These are phyloP conservation scores for Tribolium castaneum DNA, from an alignment of 1,140 invertebrate species.

Conservation along the genomic window DNA sequence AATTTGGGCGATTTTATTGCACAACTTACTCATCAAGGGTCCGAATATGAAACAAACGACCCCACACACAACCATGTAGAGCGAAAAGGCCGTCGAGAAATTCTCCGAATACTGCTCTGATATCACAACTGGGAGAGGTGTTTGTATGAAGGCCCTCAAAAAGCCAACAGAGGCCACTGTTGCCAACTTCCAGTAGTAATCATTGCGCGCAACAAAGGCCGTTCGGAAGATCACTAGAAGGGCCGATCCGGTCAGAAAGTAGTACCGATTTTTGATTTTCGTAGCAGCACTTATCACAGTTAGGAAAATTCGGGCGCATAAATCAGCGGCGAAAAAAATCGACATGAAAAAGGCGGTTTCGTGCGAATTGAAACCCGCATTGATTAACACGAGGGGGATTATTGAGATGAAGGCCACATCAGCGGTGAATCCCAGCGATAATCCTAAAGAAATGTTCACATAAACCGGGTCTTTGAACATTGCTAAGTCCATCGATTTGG, in stretches of 20 bases:
- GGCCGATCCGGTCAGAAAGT: slow-evolving; percentile 53
- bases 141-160: slow-evolving; percentile 55
- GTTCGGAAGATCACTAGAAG: slow-evolving; percentile 55
- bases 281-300: slow-evolving; percentile 51
- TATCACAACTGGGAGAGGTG: slow-evolving; percentile 53
- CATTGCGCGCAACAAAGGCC: slow-evolving; percentile 43
- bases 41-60: slow-evolving; percentile 49
- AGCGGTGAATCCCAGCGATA: slow-evolving; percentile 54
- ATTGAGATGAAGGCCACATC: slow-evolving; percentile 59
- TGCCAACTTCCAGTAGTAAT: slow-evolving; percentile 43
- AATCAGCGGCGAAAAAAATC: slow-evolving; percentile 56
- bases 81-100: slow-evolving; percentile 55
- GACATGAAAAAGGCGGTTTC: slow-evolving; percentile 55
- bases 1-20: not conserved
- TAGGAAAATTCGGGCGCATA: slow-evolving; percentile 53
- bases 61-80: slow-evolving; percentile 56
- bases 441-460: slow-evolving; percentile 57
- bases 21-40: slow-evolving; percentile 51
- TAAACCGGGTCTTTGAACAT: slow-evolving; percentile 57
- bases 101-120: slow-evolving; percentile 53
- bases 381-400: slow-evolving; percentile 55
- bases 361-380: slow-evolving; percentile 50
- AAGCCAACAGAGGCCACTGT: slow-evolving; percentile 50
- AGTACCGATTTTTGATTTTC: slow-evolving; percentile 54
- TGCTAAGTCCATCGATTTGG: slow-evolving; percentile 53